Evolutionary conservation across 2,113 vertebrate genomes (phyloP).

Genomic region (Perognathus longimembris): DNA sequence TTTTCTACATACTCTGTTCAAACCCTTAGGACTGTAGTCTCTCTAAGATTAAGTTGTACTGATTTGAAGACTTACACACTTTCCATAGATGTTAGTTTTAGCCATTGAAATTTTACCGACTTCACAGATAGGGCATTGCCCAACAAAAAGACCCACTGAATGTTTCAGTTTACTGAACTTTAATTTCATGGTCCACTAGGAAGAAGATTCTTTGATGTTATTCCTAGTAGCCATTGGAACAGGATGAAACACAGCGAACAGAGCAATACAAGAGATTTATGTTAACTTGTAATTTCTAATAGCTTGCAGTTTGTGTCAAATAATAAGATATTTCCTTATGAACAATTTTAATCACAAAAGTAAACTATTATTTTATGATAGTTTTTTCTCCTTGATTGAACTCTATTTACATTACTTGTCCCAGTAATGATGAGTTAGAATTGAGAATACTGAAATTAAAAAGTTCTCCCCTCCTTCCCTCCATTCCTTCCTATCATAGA

Average conservation of each 20-base stretch:
- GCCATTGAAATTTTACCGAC: conserved; percentile 41
- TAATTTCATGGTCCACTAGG: conserved; percentile 80
- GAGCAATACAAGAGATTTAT: conserved; percentile 61
- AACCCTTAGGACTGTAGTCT: not conserved
- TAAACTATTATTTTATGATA: conserved; percentile 6
- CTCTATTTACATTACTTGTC: conserved; percentile 21
- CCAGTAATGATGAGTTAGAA: not conserved
- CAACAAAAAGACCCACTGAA: conserved; percentile 40
- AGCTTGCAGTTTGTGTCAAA: conserved; percentile 43
- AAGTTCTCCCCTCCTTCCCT: not conserved
- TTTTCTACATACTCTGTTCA: not conserved
- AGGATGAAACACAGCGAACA: conserved; percentile 44
- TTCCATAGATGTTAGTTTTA: conserved; percentile 50
- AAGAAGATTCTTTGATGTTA: conserved; percentile 75
- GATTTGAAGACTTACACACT: conserved; percentile 17
- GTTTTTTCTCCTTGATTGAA: not conserved
- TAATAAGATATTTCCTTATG: conserved; percentile 62
- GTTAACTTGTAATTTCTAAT: conserved; percentile 68
- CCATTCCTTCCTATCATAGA: not conserved
- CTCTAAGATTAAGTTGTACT: not conserved
- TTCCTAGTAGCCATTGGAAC: conserved; percentile 59
- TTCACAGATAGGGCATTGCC: conserved; percentile 47
- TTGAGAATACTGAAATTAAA: conserved; percentile 2
- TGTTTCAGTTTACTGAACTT: conserved; percentile 79
- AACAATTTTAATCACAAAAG: conserved; percentile 69